phyloP scores from a whole-genome alignment of 2,113 vertebrate genomes.

The Glaucidium brasilianum region DNA sequence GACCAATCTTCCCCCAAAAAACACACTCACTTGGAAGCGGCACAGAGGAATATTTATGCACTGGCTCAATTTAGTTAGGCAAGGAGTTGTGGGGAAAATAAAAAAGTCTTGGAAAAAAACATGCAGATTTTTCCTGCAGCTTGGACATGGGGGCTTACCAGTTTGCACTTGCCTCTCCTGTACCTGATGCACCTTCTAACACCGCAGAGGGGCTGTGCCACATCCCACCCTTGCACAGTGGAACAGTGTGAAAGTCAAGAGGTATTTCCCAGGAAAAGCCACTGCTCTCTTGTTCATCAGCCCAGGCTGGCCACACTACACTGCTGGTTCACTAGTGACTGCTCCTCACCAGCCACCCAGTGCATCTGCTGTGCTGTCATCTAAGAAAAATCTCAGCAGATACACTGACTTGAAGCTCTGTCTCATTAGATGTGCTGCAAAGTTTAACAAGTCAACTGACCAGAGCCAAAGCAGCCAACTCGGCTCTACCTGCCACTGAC shows the following conservation, averaged over 20 bases:
- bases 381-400: background rate
- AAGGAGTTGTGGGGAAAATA: background rate
- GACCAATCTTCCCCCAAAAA: background rate
- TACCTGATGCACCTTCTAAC: accelerated
- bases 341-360: background rate
- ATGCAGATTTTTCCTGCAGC: accelerated
- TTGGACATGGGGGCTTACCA: background rate
- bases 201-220: background rate
- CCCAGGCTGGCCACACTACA: accelerated
- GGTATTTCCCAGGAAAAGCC: background rate
- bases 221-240: accelerated
- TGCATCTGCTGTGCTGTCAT: accelerated
- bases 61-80: background rate
- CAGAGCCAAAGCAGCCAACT: background rate
- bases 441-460: accelerated
- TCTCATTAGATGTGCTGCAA: background rate
- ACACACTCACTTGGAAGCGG: background rate
- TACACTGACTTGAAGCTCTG: background rate
- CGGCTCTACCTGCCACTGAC: background rate
- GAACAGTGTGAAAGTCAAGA: background rate
- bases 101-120: background rate
- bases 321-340: accelerated
- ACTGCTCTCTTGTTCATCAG: accelerated
- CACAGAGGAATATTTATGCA: background rate
- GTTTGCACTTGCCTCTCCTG: background rate